These are phyloP conservation scores for Pocillopora grandis DNA, from an alignment of 92 coral and sea anemone genomes.

Conservation along the genomic window DNA sequence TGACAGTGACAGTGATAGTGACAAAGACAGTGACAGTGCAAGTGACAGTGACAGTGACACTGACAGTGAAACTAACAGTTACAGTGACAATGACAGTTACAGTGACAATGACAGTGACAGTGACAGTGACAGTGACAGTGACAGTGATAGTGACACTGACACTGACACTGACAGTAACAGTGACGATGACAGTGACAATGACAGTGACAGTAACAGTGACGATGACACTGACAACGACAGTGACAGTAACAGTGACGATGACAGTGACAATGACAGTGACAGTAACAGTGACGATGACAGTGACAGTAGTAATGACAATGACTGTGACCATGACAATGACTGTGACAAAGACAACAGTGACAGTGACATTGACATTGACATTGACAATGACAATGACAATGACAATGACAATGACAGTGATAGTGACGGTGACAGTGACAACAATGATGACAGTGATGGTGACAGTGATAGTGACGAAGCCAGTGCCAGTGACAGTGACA, in stretches of 20 bases:
- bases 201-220: conserved; percentile 27
- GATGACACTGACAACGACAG: conserved; percentile 26
- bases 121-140: not conserved
- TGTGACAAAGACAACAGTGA: not conserved
- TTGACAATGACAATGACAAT: conserved; percentile 13
- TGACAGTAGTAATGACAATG: conserved; percentile 25
- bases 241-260: conserved; percentile 38
- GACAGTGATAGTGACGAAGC: conserved; percentile 1
- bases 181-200: conserved; percentile 19
- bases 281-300: conserved; percentile 29
- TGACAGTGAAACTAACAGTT: too few relatives aligned
- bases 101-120: not conserved
- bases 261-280: conserved; percentile 38
- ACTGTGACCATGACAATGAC: conserved; percentile 4
- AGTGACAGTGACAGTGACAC: not conserved
- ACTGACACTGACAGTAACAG: conserved; percentile 35
- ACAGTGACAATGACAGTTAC: not conserved
- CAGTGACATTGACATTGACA: conserved; percentile 12
- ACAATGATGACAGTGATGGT: not conserved
- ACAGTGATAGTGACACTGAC: conserved; percentile 26
- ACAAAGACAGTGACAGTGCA: not conserved
- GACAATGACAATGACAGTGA: conserved; percentile 16
- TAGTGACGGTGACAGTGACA: conserved; percentile 13
- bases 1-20: not conserved
- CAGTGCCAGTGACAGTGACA: conserved; percentile 4